phyloP scores from a whole-genome alignment of 2,113 vertebrate species.

The Coracopsis vasa region DNA sequence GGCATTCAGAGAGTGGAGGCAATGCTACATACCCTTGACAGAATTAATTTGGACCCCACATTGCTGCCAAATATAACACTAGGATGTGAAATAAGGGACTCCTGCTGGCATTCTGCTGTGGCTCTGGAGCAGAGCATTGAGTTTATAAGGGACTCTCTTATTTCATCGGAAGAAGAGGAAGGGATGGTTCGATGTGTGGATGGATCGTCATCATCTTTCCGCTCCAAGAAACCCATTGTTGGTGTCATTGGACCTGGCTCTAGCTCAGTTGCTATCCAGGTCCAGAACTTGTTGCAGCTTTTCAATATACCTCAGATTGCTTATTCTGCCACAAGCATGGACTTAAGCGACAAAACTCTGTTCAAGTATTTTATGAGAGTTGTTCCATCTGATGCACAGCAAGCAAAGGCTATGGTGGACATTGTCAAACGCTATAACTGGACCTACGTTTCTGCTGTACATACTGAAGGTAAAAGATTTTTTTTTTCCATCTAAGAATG shows the following conservation, averaged over 20 bases:
- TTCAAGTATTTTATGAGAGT: conserved; percentile 99
- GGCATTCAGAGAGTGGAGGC: conserved; percentile 98
- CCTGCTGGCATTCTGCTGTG: conserved; percentile 97
- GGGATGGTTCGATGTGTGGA: conserved; percentile 87
- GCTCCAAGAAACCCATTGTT: conserved; percentile 95
- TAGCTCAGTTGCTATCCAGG: conserved; percentile 98
- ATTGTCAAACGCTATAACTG: conserved; percentile 99
- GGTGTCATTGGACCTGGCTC: conserved; percentile 97
- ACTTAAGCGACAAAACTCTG: conserved; percentile 95
- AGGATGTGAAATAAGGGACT: conserved; percentile 97
- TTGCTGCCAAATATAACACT: conserved; percentile 93
- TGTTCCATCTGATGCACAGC: conserved; percentile 95
- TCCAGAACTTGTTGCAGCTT: conserved; percentile 96
- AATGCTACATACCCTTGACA: conserved; percentile 94
- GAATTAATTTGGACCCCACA: conserved; percentile 89
- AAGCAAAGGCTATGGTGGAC: conserved; percentile 98
- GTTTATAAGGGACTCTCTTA: conserved; percentile 96
- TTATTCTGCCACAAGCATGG: conserved; percentile 99
- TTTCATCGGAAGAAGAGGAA: conserved; percentile 91
- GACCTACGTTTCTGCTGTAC: conserved; percentile 97
- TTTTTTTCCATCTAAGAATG: background rate
- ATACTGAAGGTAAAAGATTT: conserved; percentile 89
- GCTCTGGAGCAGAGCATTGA: conserved; percentile 98
- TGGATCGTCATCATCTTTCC: conserved; percentile 85
- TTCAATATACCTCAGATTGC: conserved; percentile 99